These are phyloP conservation scores for Zenarchopterus dispar DNA, from an alignment of 2,797 vertebrate species.

Conservation along the genomic window DNA sequence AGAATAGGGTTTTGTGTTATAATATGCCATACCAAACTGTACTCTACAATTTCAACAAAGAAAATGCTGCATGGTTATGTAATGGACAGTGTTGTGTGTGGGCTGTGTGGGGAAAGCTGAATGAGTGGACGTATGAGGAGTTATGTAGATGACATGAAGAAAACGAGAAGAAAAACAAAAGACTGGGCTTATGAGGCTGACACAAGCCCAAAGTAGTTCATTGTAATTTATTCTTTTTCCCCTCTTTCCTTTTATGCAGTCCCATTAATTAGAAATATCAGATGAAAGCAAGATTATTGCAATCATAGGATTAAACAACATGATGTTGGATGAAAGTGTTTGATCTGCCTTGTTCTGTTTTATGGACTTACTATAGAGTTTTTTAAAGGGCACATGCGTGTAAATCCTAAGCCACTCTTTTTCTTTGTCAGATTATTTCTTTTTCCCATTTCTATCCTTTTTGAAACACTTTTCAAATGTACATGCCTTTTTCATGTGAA, in stretches of 20 bases:
- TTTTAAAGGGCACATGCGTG: conserved; percentile 58
- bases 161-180: conserved; percentile 8
- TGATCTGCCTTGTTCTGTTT: conserved; percentile 52
- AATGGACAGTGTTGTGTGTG: conserved; percentile 29
- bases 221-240: conserved; percentile 15
- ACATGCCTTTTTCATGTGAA: conserved; percentile 80
- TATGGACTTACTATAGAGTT: conserved; percentile 42
- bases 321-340: conserved; percentile 25
- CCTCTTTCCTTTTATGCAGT: conserved; percentile 20
- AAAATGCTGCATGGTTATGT: conserved; percentile 50
- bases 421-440: conserved; percentile 31
- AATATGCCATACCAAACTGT: conserved; percentile 41
- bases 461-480: conserved; percentile 64
- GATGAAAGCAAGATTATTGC: conserved; percentile 42
- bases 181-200: conserved; percentile 6
- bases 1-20: conserved; percentile 29
- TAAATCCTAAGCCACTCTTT: conserved; percentile 35
- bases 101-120: conserved; percentile 23
- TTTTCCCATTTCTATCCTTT: conserved; percentile 46
- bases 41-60: conserved; percentile 29
- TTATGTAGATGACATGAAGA: conserved; percentile 13
- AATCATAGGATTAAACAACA: conserved; percentile 26
- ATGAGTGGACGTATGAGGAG: conserved; percentile 27
- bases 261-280: conserved; percentile 9
- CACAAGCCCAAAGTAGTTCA: conserved; percentile 24